Base-by-base conservation (phyloP, 2,888 invertebrate species). In the Limnephilus marmoratus region DNA sequence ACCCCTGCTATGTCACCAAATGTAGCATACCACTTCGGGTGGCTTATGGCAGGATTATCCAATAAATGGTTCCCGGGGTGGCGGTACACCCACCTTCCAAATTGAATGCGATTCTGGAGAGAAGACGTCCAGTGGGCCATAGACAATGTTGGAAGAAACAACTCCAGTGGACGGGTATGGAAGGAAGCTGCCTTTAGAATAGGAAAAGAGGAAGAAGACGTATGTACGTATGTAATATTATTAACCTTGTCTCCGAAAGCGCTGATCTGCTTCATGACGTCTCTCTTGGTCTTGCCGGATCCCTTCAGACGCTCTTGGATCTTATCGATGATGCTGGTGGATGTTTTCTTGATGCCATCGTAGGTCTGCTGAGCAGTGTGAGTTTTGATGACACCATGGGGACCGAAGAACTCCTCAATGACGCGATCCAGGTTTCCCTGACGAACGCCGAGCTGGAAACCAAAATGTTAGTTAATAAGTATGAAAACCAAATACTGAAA, bases 341-440 rank as follows among this genome's bases (percentile, higher is more conserved):
- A 94, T 1, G 94, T 94, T 3, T 95, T 94, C 15, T 94, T 94
- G 80, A 96, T 91, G 85, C 95, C 94, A 83, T 96, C 95, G 93
- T 95, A 96, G 11, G 96, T 93, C 0, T 94, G 94, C 88, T 96
- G 95, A 0, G 96, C 94, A 1, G 96, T 95, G 86, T 96, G 95
- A 0, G 96, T 96, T 34, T 95, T 96, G 49, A 98, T 94, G 41
- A 96, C 94, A 11, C 98, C 97, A 93, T 97, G 97, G 0, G 98
- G 98, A 9, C 98, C 98, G 37, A 98, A 96, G 95, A 97, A 97
- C 93, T 97, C 97, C 94, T 98, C 98, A 3, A 98, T 94, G 0
- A 98, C 95, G 90, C 96, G 96, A 94, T 98, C 98, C 90, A 98
- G 95, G 94, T 98, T 98, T 94, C 98, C 98, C 94, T 97, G 97